A percentile compares a stretch with the other conserved stretches of the same genome.
These are phyloP conservation scores for Hypocryptadius cinnamomeus DNA, from an alignment of 2,113 vertebrate genomes.

Conservation along the genomic window DNA sequence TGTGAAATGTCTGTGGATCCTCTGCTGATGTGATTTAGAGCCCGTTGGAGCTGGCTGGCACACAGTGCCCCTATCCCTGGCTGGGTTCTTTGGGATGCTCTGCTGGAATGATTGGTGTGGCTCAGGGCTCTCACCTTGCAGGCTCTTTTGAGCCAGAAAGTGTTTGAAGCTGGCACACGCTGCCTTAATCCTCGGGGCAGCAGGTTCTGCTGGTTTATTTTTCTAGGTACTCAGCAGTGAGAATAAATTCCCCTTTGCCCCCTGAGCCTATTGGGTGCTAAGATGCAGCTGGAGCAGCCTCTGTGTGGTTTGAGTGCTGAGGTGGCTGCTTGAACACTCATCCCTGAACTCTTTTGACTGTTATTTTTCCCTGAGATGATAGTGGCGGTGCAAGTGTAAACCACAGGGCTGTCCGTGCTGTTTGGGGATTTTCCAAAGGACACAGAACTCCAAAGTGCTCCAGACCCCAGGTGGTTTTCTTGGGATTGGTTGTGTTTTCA, in stretches of 20 bases:
- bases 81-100: not conserved
- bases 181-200: not conserved
- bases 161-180: rapidly evolving
- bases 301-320: not conserved
- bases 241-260: not conserved
- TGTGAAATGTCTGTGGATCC: not conserved
- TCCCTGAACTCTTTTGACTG: not conserved
- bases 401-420: not conserved
- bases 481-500: not conserved
- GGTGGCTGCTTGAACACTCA: not conserved
- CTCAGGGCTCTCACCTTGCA: not conserved
- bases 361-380: not conserved
- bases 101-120: rapidly evolving
- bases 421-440: not conserved
- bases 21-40: not conserved
- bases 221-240: not conserved
- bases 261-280: not conserved
- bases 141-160: not conserved
- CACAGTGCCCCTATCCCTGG: not conserved
- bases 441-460: not conserved
- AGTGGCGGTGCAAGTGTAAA: rapidly evolving
- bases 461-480: not conserved
- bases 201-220: not conserved
- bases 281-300: not conserved
- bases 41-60: not conserved